These are phyloP conservation scores for Drosophila saltans DNA, from an alignment of 1,140 invertebrate genomes.

Conservation along the genomic window DNA sequence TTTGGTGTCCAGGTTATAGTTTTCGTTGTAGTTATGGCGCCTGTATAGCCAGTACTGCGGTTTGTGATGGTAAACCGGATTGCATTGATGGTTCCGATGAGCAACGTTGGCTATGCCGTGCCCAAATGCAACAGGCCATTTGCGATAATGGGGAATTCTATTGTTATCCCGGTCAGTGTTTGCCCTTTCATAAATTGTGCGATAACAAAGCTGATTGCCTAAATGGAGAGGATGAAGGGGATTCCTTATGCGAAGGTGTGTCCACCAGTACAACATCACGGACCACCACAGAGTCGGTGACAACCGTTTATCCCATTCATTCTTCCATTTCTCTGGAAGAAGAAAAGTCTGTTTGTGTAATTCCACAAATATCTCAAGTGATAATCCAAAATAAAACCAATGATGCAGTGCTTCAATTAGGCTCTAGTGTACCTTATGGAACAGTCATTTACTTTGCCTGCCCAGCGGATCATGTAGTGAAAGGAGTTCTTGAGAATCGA, in stretches of 20 bases:
- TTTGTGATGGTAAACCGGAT: constrained; percentile 85
- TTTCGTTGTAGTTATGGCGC: constrained; percentile 86
- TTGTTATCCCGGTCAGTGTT: constrained; percentile 42
- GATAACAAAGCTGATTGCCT: constrained; percentile 33
- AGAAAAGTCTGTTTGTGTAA: constrained; percentile 1
- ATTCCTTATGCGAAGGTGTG: constrained; percentile 27
- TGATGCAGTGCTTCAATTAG: constrained; percentile 21
- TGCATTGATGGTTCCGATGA: constrained; percentile 88
- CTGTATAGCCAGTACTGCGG: constrained; percentile 84
- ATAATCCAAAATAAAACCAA: constrained; percentile 21
- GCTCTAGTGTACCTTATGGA: constrained; percentile 25
- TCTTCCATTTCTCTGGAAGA: not conserved
- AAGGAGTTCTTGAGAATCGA: constrained; percentile 22
- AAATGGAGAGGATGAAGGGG: constrained; percentile 36
- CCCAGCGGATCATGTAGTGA: constrained; percentile 27
- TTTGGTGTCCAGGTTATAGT: constrained; percentile 81
- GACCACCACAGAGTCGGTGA: not conserved
- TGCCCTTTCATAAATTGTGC: constrained; percentile 42
- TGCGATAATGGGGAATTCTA: constrained; percentile 47
- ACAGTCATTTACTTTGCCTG: constrained; percentile 40
- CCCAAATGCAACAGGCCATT: constrained; percentile 45
- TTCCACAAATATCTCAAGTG: constrained; percentile 37
- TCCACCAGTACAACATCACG: not conserved
- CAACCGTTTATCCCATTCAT: not conserved
- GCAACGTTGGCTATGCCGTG: constrained; percentile 39